Evolutionary conservation across 1,140 invertebrate genomes (phyloP), one percentile per base, ranked within the genome.

Genomic region (Varroa destructor): DNA sequence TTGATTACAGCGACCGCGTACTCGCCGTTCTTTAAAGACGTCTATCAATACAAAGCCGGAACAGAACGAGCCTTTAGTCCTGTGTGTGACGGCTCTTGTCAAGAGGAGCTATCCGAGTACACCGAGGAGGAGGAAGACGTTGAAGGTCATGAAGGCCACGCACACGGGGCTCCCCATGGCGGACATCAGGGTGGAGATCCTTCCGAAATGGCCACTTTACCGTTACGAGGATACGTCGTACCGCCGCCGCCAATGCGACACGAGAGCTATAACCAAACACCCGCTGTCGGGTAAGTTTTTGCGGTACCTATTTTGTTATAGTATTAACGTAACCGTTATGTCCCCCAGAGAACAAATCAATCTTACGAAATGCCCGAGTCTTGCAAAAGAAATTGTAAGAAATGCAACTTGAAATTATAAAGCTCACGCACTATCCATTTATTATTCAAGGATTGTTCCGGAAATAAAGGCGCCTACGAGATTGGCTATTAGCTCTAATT

Each of bases 21-120:
- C 79, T 91, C 89, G 61, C 91, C 91, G 70, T 97, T 97, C 81
- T 92, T 97, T 81, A 91, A 93, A 79, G 90, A 67, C 77, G 55
- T 77, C 76, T 14, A 56, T 25, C 67, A 46, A 71, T 40, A 46
- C 61, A 67, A 67, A 8, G 37, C 40, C 12, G 46, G 61, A 12
- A 67, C 61, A 43, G 61, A 67, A 67, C 61, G 61, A 40, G 61
- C 61, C 40, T 67, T 67, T 37, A 67, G 61, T 40, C 61, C 61
- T 40, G 12, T 67, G 61, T 67, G 61, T 67, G 61, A 67, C 61
- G 61, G 61, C 10, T 67, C 61, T 1, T 67, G 61, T 40, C 40
- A 40, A 14, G 61, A 67, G 8, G 61, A 67, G 46, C 61, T 67
- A 14, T 67, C 61, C 37, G 61, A 67, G 37, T 67, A 67, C 37